Conservation (phyloP, 1,140 invertebrate genomes). For the Babylonia areolata region DNA sequence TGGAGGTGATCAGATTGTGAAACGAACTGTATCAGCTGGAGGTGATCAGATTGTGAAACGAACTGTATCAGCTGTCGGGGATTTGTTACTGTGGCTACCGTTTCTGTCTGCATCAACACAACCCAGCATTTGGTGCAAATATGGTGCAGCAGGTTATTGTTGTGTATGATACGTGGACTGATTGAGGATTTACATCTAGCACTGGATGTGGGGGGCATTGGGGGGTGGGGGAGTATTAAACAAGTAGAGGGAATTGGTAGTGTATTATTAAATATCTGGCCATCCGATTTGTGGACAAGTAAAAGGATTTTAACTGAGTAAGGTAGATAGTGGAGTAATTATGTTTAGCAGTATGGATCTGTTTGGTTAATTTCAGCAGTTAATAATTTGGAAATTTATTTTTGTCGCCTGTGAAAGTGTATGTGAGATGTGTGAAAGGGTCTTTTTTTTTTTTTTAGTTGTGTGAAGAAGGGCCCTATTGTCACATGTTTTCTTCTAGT, state of each 20-base stretch:
- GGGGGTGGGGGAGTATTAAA: too few species aligned
- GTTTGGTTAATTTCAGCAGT: too few species aligned
- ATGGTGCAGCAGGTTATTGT: background rate
- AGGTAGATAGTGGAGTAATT: too few species aligned
- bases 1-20: background rate
- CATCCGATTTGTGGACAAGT: too few species aligned
- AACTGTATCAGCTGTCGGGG: background rate
- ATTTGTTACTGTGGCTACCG: background rate
- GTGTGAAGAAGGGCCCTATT: background rate
- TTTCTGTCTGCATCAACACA: background rate
- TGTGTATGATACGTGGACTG: background rate
- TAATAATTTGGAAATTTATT: too few species aligned
- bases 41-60: background rate
- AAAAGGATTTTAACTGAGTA: too few species aligned
- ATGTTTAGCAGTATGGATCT: too few species aligned
- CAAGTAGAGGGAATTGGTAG: too few species aligned
- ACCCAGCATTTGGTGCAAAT: background rate
- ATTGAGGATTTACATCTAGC: too few species aligned
- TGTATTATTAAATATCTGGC: too few species aligned
- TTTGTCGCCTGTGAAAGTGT: background rate
- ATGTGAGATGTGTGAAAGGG: background rate
- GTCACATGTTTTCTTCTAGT: background rate
- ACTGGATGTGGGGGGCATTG: too few species aligned
- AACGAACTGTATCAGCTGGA: background rate
- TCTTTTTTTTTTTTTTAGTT: background rate